A percentile compares a stretch with the other conserved stretches of the same genome.
phyloP scores from a whole-genome alignment of 2,888 invertebrate genomes.

The Eupithecia inturbata region DNA sequence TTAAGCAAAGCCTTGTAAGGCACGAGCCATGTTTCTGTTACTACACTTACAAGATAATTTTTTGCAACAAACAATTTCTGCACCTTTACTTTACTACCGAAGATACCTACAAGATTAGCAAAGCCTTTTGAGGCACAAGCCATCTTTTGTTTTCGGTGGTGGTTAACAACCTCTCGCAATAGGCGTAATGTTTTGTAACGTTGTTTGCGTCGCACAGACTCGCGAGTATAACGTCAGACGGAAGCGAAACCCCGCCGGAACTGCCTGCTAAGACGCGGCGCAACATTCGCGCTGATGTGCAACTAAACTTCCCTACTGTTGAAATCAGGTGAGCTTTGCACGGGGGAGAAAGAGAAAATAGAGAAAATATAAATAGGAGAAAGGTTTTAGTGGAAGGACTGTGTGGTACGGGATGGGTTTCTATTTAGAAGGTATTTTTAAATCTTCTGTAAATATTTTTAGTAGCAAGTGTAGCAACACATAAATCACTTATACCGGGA shows the following conservation, averaged over 20 bases:
- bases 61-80: neutral
- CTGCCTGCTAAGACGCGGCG: constrained; percentile 84
- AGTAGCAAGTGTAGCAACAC: neutral
- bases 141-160: constrained; percentile 18
- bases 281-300: constrained; percentile 77
- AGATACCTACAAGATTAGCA: constrained; percentile 11
- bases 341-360: neutral
- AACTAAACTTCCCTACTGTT: constrained; percentile 55
- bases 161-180: constrained; percentile 25
- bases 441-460: neutral
- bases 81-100: neutral
- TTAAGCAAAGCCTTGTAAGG: constrained; percentile 11
- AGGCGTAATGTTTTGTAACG: constrained; percentile 39
- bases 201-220: constrained; percentile 55
- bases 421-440: neutral
- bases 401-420: neutral
- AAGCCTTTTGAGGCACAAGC: constrained; percentile 13
- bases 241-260: constrained; percentile 84
- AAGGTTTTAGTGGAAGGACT: too few species aligned
- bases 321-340: constrained; percentile 38
- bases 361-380: neutral
- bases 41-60: neutral
- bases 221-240: constrained; percentile 78
- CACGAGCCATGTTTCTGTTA: constrained; percentile 8
- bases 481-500: neutral